Base-by-base conservation (phyloP, 2,888 invertebrate genomes). In the Synergus umbraculus region DNA sequence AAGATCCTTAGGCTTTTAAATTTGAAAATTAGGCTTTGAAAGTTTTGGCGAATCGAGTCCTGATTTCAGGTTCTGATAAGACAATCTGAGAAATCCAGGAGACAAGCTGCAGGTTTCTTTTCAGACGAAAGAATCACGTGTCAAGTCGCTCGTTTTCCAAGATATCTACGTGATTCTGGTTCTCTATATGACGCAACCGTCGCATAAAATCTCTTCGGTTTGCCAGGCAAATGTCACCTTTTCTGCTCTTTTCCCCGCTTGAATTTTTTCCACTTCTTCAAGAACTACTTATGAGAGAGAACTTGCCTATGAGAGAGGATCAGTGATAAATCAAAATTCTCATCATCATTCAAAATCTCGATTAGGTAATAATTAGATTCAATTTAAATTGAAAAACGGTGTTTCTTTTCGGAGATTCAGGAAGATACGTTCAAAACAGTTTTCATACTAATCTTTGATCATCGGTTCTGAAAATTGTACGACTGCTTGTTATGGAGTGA, bases 151-250 rank as follows among this genome's bases (percentile, higher is more conserved):
- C 79, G 83, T 87, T 87, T 87, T 86, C 87, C 82, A 76, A 78
- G 44, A 22, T 80, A 83, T 85, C 82, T 79, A 82, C 82, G 81
- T 78, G 85, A 87, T 87, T 87, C 88, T 88, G 87, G 86, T 87
- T 87, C 85, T 86, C 84, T 82, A 84, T 87, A 85, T 87, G 87
- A 87, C 86, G 87, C 83, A 87, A 88, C 82, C 80, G 81, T 78
- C 64, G 60, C 64, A 86, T 86, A 86, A 87, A 86, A 87, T 87
- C 86, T 86, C 85, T 86, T 87, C 85, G 86, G 86, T 84, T 85
- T 87, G 85, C 85, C 87, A 83, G 80, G 83, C 84, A 87, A 85
- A 85, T 86, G 86, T 87, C 86, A 82, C 85, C 78, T 85, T 54
- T 37, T 54, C 49, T n/a, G 29, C 29, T 69, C 69, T 29, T 37